Evolutionary conservation across 2,113 vertebrate species (phyloP).

Genomic region (Arizona elegans): DNA sequence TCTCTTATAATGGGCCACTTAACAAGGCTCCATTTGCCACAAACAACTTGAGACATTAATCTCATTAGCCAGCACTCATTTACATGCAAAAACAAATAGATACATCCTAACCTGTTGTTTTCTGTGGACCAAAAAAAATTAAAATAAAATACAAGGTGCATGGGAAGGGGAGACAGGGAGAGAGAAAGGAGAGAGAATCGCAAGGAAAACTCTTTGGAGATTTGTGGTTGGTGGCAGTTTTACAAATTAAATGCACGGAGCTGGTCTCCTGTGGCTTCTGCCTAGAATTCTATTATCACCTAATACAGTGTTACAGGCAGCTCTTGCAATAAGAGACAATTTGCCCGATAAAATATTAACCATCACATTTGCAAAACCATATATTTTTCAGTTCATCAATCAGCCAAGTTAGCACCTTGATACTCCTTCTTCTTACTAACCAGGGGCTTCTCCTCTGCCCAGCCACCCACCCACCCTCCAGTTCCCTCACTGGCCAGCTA

Average conservation of each 20-base stretch:
- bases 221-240: slow-evolving; percentile 34
- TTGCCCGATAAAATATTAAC: slow-evolving; percentile 60
- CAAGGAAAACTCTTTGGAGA: slow-evolving; percentile 50
- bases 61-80: slow-evolving; percentile 61
- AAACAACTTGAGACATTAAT: slow-evolving; percentile 60
- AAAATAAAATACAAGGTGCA: background rate
- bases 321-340: slow-evolving; percentile 49
- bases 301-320: slow-evolving; percentile 52
- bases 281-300: slow-evolving; percentile 54
- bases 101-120: slow-evolving; percentile 49
- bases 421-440: slow-evolving; percentile 18
- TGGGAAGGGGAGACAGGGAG: background rate
- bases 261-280: slow-evolving; percentile 48
- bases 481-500: background rate
- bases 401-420: slow-evolving; percentile 44
- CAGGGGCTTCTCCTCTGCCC: background rate
- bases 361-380: slow-evolving; percentile 46
- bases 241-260: slow-evolving; percentile 56
- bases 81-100: slow-evolving; percentile 49
- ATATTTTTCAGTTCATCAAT: slow-evolving; percentile 43
- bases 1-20: slow-evolving; percentile 62
- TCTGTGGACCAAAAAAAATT: slow-evolving; percentile 25
- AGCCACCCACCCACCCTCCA: background rate
- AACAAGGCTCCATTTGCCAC: slow-evolving; percentile 61
- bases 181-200: slow-evolving; percentile 6